Evolutionary conservation across 2,888 invertebrate genomes (phyloP).

Genomic region (Thymelicus acteon): DNA sequence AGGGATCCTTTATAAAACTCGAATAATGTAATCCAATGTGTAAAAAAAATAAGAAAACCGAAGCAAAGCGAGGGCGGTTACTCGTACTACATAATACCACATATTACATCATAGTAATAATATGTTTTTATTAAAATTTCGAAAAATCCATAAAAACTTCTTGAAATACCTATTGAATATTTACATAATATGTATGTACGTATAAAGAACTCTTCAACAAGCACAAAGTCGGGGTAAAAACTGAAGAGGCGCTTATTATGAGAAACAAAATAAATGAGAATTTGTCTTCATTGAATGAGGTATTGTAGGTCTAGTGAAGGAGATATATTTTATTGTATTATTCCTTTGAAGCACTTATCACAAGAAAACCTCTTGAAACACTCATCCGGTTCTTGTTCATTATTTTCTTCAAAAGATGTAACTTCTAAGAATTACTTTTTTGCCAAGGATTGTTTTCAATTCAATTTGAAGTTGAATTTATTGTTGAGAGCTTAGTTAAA

Average conservation of each 20-base stretch:
- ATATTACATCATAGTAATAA: no score
- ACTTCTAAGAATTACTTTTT: constrained; percentile 7
- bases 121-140: no score
- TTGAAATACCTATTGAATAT: no score
- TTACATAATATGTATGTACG: not conserved
- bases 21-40: no score
- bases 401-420: constrained; percentile 27
- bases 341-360: constrained; percentile 1
- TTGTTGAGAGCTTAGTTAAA: not conserved
- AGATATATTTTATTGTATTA: constrained; percentile 2
- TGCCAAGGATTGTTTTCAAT: not conserved
- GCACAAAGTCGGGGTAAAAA: not conserved
- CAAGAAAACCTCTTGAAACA: constrained; percentile 16
- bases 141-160: no score
- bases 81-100: no score
- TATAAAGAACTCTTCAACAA: not conserved
- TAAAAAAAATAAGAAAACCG: no score
- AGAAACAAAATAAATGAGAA: constrained; percentile 1
- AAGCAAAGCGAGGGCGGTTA: no score
- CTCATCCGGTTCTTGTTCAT: constrained; percentile 16
- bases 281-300: not conserved
- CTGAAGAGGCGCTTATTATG: not conserved
- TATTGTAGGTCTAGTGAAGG: not conserved
- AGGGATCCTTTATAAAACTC: no score
- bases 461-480: not conserved